Evolutionary conservation across 1,140 invertebrate species (phyloP).

Genomic region (Panonychus citri): DNA sequence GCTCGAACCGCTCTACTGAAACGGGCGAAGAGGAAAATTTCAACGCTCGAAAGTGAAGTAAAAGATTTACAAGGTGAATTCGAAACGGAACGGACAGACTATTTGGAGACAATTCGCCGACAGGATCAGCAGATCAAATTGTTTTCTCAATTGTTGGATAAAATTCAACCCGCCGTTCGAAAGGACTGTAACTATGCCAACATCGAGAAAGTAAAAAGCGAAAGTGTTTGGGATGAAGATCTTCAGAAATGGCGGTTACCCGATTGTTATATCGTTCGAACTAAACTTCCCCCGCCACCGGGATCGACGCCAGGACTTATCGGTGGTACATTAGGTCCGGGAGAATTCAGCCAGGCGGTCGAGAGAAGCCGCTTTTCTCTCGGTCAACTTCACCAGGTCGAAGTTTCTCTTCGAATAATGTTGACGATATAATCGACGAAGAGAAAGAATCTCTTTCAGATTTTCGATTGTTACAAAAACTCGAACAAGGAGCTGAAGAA

Average conservation of each 20-base stretch:
- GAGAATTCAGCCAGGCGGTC: background rate
- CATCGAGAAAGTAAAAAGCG: conserved; percentile 38
- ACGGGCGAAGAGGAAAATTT: conserved; percentile 38
- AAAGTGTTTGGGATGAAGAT: conserved; percentile 52
- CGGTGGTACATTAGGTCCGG: background rate
- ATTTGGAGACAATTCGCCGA: conserved; percentile 54
- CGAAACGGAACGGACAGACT: conserved; percentile 50
- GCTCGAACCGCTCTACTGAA: conserved; percentile 43
- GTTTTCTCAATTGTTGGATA: conserved; percentile 40
- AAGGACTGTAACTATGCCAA: conserved; percentile 50
- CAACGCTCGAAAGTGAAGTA: conserved; percentile 43
- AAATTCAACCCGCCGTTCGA: conserved; percentile 41
- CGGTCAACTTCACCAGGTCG: background rate
- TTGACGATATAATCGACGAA: background rate
- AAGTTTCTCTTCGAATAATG: background rate
- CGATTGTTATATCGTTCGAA: conserved; percentile 34
- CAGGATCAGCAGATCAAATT: conserved; percentile 48
- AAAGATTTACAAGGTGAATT: conserved; percentile 57
- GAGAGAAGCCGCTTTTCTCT: background rate
- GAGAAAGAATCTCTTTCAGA: background rate
- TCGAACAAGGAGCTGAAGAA: conserved; percentile 32
- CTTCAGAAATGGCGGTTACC: conserved; percentile 45
- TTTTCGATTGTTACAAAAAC: conserved; percentile 25
- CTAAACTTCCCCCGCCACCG: conserved; percentile 36
- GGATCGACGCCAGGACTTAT: conserved; percentile 12